Percentiles rank a stretch among this genome's conserved stretches.
Evolutionary conservation across 2,113 vertebrate species (phyloP).

Genomic region (Lophotis ruficrista): DNA sequence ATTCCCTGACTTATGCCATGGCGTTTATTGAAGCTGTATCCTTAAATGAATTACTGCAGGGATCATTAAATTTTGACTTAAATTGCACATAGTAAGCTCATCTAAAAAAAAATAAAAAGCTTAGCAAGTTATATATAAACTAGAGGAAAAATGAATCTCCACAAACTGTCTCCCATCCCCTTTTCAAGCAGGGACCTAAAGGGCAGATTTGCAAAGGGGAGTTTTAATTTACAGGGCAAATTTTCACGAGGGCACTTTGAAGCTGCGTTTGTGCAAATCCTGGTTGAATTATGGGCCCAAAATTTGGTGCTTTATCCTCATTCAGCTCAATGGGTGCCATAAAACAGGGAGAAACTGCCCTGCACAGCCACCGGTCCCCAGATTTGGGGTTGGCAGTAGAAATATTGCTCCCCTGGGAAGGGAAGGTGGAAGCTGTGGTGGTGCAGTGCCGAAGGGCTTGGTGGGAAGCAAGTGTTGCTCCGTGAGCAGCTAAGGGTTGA

Average conservation of each 20-base stretch:
- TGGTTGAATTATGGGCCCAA: not conserved
- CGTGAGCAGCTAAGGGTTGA: not conserved
- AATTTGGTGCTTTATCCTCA: not conserved
- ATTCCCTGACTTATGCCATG: constrained; percentile 50
- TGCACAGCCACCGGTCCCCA: not conserved
- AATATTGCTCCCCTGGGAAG: not conserved
- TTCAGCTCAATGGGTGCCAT: not conserved
- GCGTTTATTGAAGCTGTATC: constrained; percentile 49
- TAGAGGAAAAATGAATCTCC: constrained; percentile 45
- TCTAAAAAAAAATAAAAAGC: constrained; percentile 65
- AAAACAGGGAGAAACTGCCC: not conserved
- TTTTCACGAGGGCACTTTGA: not conserved
- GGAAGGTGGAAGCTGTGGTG: not conserved
- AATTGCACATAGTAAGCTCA: constrained; percentile 64
- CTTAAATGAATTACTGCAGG: constrained; percentile 68
- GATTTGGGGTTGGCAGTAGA: not conserved
- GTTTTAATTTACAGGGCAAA: constrained; percentile 15
- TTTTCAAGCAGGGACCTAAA: constrained; percentile 16
- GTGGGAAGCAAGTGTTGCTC: not conserved
- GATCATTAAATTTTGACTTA: constrained; percentile 72
- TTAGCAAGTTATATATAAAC: constrained; percentile 68
- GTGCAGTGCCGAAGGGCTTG: fast-evolving
- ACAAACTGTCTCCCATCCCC: not conserved
- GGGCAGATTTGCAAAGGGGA: constrained; percentile 35
- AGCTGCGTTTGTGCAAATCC: not conserved